phyloP scores from a whole-genome alignment of 2,888 invertebrate species.

The Drosophila kokeensis region DNA sequence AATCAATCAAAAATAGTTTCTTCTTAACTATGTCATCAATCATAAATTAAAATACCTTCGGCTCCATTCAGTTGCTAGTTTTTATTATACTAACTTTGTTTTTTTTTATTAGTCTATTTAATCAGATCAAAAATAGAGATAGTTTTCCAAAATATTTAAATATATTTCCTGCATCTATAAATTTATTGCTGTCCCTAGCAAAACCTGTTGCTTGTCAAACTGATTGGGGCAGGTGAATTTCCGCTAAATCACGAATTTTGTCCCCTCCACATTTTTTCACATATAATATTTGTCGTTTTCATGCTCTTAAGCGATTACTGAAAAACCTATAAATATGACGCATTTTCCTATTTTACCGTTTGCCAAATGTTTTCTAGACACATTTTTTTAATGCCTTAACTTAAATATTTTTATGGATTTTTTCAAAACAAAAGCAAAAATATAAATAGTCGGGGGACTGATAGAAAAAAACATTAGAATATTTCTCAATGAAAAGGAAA shows the following conservation, averaged over 20 bases:
- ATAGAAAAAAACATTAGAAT: slow-evolving; percentile 27
- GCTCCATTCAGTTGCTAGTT: neutral
- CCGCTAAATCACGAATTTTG: slow-evolving; percentile 1
- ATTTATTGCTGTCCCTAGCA: neutral
- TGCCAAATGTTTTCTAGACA: slow-evolving; percentile 29
- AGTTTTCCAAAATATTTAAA: neutral
- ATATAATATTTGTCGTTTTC: slow-evolving; percentile 22
- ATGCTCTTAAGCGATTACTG: slow-evolving; percentile 46
- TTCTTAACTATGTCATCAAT: neutral
- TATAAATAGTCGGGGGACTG: neutral
- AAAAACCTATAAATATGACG: slow-evolving; percentile 38
- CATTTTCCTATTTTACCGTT: slow-evolving; percentile 23
- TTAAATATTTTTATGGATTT: slow-evolving; percentile 57
- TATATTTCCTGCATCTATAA: neutral
- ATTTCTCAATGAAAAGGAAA: slow-evolving; percentile 70
- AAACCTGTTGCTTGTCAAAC: slow-evolving; percentile 22
- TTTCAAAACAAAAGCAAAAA: slow-evolving; percentile 52
- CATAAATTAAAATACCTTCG: neutral
- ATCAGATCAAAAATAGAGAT: neutral
- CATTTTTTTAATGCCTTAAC: slow-evolving; percentile 17
- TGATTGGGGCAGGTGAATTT: slow-evolving; percentile 55
- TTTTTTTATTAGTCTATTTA: no score
- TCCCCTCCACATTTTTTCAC: slow-evolving; percentile 8
- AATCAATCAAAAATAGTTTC: neutral
- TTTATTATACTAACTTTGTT: neutral